Evolutionary conservation across 1,140 invertebrate genomes (phyloP).

Genomic region (Leptinotarsa undecemlineata): DNA sequence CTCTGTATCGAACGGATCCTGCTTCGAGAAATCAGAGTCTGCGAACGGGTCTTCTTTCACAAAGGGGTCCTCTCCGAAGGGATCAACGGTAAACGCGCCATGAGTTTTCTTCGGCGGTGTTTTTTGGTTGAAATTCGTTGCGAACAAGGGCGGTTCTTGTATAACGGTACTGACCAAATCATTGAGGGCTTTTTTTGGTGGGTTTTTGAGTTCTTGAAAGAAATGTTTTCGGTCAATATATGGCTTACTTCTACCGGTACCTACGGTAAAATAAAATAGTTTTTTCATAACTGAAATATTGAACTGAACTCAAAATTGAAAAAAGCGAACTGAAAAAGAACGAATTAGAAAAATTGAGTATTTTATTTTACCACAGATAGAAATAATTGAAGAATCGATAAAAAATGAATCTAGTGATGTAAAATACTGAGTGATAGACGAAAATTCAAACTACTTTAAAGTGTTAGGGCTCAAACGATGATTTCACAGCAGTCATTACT

Average conservation of each 20-base stretch:
- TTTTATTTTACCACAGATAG: slow-evolving; percentile 50
- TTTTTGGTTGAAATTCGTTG: slow-evolving; percentile 42
- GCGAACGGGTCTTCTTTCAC: slow-evolving; percentile 68
- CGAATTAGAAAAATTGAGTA: slow-evolving; percentile 30
- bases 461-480: no score
- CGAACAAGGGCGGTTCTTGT: slow-evolving; percentile 32
- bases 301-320: slow-evolving; percentile 25
- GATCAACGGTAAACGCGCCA: slow-evolving; percentile 59
- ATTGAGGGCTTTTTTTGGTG: slow-evolving; percentile 86
- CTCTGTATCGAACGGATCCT: slow-evolving; percentile 68
- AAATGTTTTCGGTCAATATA: slow-evolving; percentile 95
- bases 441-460: no score
- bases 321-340: slow-evolving; percentile 19
- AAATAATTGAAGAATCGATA: slow-evolving; percentile 14
- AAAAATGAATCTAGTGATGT: neutral
- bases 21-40: slow-evolving; percentile 58
- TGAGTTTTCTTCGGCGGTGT: slow-evolving; percentile 51
- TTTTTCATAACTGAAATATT: slow-evolving; percentile 25
- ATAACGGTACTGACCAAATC: slow-evolving; percentile 64
- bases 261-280: slow-evolving; percentile 60
- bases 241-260: slow-evolving; percentile 84
- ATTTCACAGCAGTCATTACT: no score
- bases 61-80: slow-evolving; percentile 73
- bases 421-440: no score
- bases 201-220: slow-evolving; percentile 91